Evolutionary conservation across 2,888 invertebrate species (phyloP), one percentile per base, ranked within the genome.

Genomic region (Rhopalosiphum nymphaeae): DNA sequence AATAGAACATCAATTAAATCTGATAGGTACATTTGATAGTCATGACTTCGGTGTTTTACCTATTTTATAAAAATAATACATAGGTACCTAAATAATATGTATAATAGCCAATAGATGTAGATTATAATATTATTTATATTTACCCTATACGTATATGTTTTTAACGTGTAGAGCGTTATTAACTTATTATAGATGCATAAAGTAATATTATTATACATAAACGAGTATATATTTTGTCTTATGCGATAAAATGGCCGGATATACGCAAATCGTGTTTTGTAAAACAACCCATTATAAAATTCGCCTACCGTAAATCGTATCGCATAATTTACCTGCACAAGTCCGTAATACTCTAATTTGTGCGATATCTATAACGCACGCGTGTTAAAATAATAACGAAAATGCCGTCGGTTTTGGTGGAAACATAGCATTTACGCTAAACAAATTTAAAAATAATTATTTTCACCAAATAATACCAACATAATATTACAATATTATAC

Each of bases 131-230:
- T 78, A 36, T 13, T 49, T 53, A 36, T 78, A 36, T 36, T 16
- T 21, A 9, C 78, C 78, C 78, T 78, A 16, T 78, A 9, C 36
- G 36, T 78, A 36, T 78, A 78, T 78, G 36, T 78, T 78, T 36
- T 78, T 78, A 36, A 78, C 78, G 78, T 78, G 36, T 78, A 78
- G 2, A 36, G 78, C 21, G 36, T 78, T 78, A 78, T 36, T 78
- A 78, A 78, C 78, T 78, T 78, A 78, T 78, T 78, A 78, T 78
- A 16, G 67, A 67, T 67, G 67, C 67, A 36, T 67, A 78, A 36
- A 21, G 36, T 78, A 36, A 78, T 53, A 53, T 78, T 78, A 78
- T 78, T 21, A 16, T 67, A 67, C n/a, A 85, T 42, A 44, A 36
- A 85, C 26, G 44, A 26, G 44, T 67, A n/a, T 85, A 85, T 29